Conservation (phyloP, 2,797 vertebrate species). For the Parauchenoglanis ngamensis region DNA sequence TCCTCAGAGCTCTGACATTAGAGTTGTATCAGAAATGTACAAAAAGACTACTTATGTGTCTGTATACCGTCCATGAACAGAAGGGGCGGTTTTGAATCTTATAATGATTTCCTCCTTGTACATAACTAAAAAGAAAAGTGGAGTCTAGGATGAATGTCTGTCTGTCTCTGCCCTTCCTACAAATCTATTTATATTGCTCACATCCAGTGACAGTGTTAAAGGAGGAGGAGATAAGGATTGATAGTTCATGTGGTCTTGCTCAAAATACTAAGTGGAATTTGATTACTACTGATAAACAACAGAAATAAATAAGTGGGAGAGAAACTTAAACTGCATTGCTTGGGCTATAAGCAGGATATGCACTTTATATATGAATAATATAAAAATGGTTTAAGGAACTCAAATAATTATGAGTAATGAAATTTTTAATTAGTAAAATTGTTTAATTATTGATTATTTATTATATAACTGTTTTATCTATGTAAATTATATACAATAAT, state of each 20-base stretch:
- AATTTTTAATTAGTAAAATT: background rate
- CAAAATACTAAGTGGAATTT: slow-evolving; percentile 4
- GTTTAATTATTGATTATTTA: background rate
- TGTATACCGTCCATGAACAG: background rate
- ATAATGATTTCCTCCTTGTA: background rate
- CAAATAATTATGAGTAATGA: background rate
- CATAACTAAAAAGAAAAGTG: background rate
- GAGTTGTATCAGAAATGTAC: background rate
- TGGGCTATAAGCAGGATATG: background rate
- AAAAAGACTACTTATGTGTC: background rate
- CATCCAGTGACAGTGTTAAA: background rate
- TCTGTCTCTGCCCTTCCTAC: background rate
- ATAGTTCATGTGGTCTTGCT: background rate
- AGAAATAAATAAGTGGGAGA: background rate
- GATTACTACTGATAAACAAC: background rate
- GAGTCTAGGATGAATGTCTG: slow-evolving; percentile 38
- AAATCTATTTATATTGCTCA: background rate
- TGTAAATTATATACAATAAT: background rate
- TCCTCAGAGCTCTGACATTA: background rate
- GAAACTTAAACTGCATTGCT: background rate
- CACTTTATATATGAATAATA: background rate
- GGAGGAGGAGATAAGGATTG: background rate
- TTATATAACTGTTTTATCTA: background rate
- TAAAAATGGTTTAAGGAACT: background rate
- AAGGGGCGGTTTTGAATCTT: background rate